A percentile compares a stretch with the other conserved stretches of the same genome.
Evolutionary conservation across 2,888 invertebrate species (phyloP).

Genomic region (Trachelus tabidus): DNA sequence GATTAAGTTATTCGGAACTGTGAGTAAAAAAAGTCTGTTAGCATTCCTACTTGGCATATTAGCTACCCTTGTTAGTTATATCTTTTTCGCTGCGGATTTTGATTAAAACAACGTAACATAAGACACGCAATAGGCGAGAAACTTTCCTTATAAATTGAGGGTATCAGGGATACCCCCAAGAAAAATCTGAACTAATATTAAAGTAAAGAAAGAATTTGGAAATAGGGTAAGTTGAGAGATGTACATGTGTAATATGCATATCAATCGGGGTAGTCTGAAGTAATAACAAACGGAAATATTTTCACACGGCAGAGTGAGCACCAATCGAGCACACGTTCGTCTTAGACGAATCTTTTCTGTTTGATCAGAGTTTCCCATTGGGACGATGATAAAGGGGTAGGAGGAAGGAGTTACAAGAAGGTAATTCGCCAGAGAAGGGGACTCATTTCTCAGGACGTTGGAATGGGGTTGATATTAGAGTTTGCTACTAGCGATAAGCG

Average conservation of each 20-base stretch:
- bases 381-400: background rate
- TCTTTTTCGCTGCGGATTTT: background rate
- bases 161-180: background rate
- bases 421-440: background rate
- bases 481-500: background rate
- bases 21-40: background rate
- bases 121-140: background rate
- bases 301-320: background rate
- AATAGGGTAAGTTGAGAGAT: background rate
- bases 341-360: background rate
- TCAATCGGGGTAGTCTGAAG: background rate
- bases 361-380: background rate
- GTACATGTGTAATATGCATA: background rate
- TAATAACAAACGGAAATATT: background rate
- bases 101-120: background rate
- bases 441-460: background rate
- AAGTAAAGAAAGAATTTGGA: background rate
- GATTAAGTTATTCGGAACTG: background rate
- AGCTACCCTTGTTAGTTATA: background rate
- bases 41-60: background rate
- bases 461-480: background rate
- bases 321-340: background rate
- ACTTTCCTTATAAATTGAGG: background rate
- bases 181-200: background rate
- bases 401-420: background rate